Conservation (phyloP, 2,888 invertebrate genomes). For the Polylopha cassiicola region DNA sequence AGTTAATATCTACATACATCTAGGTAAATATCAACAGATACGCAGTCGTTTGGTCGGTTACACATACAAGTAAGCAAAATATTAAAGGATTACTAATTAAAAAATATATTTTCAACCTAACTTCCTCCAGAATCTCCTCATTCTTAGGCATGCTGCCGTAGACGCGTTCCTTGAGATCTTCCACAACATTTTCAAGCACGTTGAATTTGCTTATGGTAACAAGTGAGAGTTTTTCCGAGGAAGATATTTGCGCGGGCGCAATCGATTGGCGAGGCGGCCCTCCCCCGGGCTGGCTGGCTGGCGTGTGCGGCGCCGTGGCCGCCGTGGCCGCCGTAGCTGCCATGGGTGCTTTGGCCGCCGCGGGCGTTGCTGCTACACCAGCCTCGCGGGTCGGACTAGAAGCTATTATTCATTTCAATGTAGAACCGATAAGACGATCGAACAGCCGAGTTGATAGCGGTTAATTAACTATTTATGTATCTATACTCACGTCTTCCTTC, state of each 20-base stretch:
- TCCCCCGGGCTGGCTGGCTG: slow-evolving; percentile 21
- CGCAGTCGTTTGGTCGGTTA: no score
- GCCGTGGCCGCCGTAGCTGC: background rate
- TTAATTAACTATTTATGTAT: slow-evolving; percentile 2
- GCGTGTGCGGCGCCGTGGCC: background rate
- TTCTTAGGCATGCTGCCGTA: slow-evolving; percentile 64
- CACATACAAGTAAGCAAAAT: no score
- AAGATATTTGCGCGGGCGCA: slow-evolving; percentile 9
- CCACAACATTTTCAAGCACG: slow-evolving; percentile 50
- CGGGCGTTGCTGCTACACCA: no score
- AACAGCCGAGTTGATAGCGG: no score
- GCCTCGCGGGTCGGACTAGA: no score
- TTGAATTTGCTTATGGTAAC: slow-evolving; percentile 67
- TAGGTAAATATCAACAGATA: no score
- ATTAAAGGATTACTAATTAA: no score
- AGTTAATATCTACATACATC: no score
- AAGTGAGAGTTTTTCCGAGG: slow-evolving; percentile 57
- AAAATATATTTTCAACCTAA: slow-evolving; percentile 41
- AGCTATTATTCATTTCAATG: no score
- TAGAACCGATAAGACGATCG: no score
- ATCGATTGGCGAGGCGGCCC: slow-evolving; percentile 6
- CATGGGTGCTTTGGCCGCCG: no score
- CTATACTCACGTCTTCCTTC: slow-evolving; percentile 36
- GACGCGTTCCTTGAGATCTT: slow-evolving; percentile 56
- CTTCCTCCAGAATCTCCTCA: slow-evolving; percentile 60